Evolutionary conservation across 2,113 vertebrate genomes (phyloP).

Genomic region (Mesocricetus auratus): DNA sequence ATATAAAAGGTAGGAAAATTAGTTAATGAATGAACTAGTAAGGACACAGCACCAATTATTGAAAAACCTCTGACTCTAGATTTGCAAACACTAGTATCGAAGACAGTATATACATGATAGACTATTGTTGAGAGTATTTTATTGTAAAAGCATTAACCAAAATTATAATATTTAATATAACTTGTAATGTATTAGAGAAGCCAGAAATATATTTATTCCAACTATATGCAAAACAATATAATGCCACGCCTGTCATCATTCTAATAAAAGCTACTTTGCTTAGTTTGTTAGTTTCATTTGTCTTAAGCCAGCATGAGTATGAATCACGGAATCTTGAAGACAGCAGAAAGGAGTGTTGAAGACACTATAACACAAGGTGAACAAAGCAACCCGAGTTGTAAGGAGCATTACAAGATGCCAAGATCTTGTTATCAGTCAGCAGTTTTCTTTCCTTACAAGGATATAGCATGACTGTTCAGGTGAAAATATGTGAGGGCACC

Average conservation of each 20-base stretch:
- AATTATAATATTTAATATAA: background rate
- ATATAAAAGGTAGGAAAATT: background rate
- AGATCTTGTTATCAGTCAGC: background rate
- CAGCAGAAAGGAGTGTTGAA: background rate
- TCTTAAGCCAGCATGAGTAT: background rate
- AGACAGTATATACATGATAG: background rate
- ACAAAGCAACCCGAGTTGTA: background rate
- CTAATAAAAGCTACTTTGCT: conserved; percentile 26
- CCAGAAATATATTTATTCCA: background rate
- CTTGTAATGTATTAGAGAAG: background rate
- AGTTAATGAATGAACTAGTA: background rate
- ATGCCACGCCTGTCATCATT: background rate
- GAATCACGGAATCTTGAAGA: background rate
- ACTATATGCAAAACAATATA: background rate
- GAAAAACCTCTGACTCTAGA: background rate
- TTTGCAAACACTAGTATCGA: background rate
- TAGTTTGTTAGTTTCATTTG: background rate
- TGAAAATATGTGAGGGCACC: background rate
- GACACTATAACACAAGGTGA: background rate
- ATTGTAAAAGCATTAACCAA: background rate
- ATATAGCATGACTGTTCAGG: background rate
- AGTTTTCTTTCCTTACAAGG: background rate
- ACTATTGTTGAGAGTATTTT: background rate
- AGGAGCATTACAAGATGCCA: background rate
- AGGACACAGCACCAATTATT: background rate